A percentile compares a stretch with the other conserved stretches of the same genome.
phyloP scores from a whole-genome alignment of 2,888 invertebrate genomes.

The Actias luna region DNA sequence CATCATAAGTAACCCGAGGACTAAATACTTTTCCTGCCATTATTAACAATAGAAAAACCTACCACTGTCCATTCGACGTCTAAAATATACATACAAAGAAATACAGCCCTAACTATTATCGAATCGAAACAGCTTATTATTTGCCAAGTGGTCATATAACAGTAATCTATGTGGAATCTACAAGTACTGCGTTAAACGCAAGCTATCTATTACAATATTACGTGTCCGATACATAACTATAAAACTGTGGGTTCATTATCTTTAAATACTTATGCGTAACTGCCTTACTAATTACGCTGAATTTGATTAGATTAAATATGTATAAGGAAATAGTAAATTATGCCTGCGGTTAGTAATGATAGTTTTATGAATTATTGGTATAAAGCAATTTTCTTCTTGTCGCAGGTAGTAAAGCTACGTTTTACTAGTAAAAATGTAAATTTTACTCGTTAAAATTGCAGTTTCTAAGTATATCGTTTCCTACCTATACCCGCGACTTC shows the following conservation, averaged over 20 bases:
- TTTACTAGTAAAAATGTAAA: no score
- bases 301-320: neutral
- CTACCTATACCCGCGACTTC: no score
- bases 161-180: neutral
- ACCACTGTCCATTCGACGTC: neutral
- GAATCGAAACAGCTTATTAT: neutral
- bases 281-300: neutral
- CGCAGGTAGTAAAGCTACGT: neutral
- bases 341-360: neutral
- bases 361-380: neutral
- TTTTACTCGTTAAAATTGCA: no score
- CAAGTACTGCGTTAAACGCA: neutral
- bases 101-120: neutral
- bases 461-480: no score
- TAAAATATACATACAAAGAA: neutral
- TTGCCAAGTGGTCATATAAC: neutral
- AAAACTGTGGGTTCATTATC: neutral
- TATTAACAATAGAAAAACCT: no score
- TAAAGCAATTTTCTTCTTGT: neutral
- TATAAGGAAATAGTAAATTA: neutral
- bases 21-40: no score
- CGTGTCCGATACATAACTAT: neutral
- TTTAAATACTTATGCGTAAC: slow-evolving; percentile 1
- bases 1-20: no score
- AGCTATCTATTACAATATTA: slow-evolving; percentile 9